Evolutionary conservation across 2,797 vertebrate genomes (phyloP), one percentile per base, ranked within the genome.

Genomic region (Characodon lateralis): DNA sequence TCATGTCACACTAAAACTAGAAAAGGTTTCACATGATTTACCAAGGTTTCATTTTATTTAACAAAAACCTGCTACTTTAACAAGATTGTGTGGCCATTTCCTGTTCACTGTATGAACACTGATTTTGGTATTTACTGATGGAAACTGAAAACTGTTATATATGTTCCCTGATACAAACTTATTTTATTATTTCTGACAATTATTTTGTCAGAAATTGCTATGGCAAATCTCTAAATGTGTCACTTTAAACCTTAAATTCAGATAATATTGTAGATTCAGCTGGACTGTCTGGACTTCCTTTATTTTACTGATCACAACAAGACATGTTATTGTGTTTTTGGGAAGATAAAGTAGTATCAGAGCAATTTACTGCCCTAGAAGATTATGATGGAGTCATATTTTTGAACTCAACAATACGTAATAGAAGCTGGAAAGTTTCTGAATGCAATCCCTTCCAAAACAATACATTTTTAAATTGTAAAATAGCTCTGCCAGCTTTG

Each of bases 381-480:
- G 66, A 81, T 81, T 46, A 51, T 61, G 71, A 78, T 83, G 77
- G 78, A 80, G 77, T 89, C 43, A 78, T 78, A 55, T 81, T 56
- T 84, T 79, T 85, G 69, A 87, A 83, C 72, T 80, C 61, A 84
- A 85, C 77, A 84, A 70, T 51, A 24, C 55, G 46, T 26, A 73
- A 51, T 28, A 43, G 79, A 43, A 35, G 31, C 58, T 83, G 79
- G 78, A 88, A 85, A 85, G 83, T 79, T 76, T 76, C 61, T 65
- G 85, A 81, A 81, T 71, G 61, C 85, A 79, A 81, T 24, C 2
- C 71, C 72, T 68, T 86, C 78, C 79, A 86, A 81, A 85, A 85
- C 82, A 89, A 90, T 91, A 91, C 89, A 89, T 65, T 71, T 91
- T 85, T 88, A 86, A 78, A 84, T 84, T 56, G 84, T 78, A 55